phyloP scores from a whole-genome alignment of 2,797 vertebrate genomes.

The Myotis pilosus region DNA sequence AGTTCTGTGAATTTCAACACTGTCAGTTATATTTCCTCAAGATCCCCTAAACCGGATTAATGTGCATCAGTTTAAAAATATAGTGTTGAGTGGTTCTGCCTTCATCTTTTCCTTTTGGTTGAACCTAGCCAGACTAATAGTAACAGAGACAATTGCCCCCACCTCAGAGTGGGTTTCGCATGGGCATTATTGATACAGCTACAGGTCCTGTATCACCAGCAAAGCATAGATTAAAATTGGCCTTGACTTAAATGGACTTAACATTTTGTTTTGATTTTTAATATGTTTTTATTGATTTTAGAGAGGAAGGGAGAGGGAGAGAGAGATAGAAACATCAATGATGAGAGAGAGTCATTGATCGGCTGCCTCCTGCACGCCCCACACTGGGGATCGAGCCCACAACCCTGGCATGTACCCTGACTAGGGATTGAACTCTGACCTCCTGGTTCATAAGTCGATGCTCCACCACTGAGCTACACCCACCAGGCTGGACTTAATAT shows the following conservation, averaged over 20 bases:
- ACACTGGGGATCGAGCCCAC: no score
- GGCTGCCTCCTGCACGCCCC: no score
- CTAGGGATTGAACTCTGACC: no score
- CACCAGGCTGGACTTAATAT: not conserved
- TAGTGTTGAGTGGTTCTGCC: not conserved
- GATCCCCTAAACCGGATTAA: not conserved
- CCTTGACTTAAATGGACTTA: not conserved
- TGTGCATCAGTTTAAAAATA: not conserved
- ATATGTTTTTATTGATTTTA: no score
- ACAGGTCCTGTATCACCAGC: not conserved
- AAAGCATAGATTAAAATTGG: not conserved
- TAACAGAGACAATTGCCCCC: not conserved
- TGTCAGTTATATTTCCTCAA: not conserved
- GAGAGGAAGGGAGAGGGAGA: no score
- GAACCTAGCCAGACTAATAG: not conserved
- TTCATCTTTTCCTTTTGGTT: not conserved
- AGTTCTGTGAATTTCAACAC: not conserved
- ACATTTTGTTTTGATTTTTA: not conserved
- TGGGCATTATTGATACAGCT: not conserved
- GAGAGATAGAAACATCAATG: no score
- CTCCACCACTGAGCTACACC: no score
- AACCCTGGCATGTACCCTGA: no score
- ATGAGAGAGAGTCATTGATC: no score
- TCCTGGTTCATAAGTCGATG: no score
- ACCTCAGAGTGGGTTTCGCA: not conserved